Conservation (phyloP, 1,140 invertebrate genomes). For the Drosophila asahinai region DNA sequence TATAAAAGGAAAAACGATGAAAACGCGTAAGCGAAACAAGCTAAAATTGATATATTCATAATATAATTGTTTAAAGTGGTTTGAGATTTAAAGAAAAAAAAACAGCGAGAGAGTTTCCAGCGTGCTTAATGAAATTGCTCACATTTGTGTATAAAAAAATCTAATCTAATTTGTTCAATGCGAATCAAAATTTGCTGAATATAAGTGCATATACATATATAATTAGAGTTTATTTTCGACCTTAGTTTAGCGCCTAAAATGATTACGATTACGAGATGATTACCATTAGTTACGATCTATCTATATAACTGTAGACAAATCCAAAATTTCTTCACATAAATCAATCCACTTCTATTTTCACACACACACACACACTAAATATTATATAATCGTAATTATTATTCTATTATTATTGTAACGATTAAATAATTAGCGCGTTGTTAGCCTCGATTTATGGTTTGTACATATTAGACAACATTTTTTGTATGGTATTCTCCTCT, state of each 20-base stretch:
- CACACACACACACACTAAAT: slow-evolving; percentile 6
- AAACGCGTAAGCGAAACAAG: slow-evolving; percentile 33
- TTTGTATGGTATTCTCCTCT: slow-evolving; percentile 48
- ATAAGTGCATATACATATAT: slow-evolving; percentile 74
- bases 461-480: slow-evolving; percentile 78
- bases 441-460: slow-evolving; percentile 82
- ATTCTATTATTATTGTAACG: slow-evolving; percentile 41
- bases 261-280: slow-evolving; percentile 45
- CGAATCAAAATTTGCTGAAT: slow-evolving; percentile 83
- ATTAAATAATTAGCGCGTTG: slow-evolving; percentile 60
- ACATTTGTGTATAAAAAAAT: slow-evolving; percentile 61
- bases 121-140: slow-evolving; percentile 68
- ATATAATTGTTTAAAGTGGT: slow-evolving; percentile 64
- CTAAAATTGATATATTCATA: slow-evolving; percentile 60
- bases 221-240: slow-evolving; percentile 63
- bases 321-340: slow-evolving; percentile 65
- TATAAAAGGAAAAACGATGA: slow-evolving; percentile 52
- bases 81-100: slow-evolving; percentile 5
- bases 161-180: slow-evolving; percentile 65
- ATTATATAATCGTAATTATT: slow-evolving; percentile 55
- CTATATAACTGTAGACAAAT: slow-evolving; percentile 60
- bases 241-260: slow-evolving; percentile 64
- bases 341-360: slow-evolving; percentile 56
- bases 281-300: slow-evolving; percentile 50
- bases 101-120: slow-evolving; percentile 41